Conservation (phyloP, 2,113 vertebrate species). For the Puma concolor region DNA sequence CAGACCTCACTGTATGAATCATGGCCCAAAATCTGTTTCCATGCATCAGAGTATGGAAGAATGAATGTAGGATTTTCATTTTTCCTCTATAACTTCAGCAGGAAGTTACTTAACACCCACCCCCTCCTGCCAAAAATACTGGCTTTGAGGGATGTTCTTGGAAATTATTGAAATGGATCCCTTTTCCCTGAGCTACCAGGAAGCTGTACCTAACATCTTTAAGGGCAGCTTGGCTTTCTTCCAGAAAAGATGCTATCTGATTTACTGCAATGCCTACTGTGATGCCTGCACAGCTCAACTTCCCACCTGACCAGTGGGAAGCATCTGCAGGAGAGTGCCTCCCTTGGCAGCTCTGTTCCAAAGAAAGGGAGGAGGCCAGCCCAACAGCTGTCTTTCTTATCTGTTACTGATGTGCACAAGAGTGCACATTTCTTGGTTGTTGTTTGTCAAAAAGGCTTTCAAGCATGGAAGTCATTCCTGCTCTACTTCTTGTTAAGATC, state of each 20-base stretch:
- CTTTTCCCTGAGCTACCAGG: conserved; percentile 25
- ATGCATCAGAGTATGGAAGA: conserved; percentile 23
- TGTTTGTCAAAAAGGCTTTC: conserved; percentile 69
- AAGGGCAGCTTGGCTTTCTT: conserved; percentile 67
- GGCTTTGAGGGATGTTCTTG: conserved; percentile 43
- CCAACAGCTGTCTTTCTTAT: conserved; percentile 75
- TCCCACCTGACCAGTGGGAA: conserved; percentile 67
- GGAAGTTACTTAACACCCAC: conserved; percentile 47
- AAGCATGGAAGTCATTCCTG: conserved; percentile 70
- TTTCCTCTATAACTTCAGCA: conserved; percentile 46
- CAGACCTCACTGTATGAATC: not conserved
- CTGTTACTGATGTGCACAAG: conserved; percentile 59
- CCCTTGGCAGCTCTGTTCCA: conserved; percentile 51
- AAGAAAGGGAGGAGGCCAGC: conserved; percentile 45
- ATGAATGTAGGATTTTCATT: conserved; percentile 49
- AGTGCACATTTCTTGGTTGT: conserved; percentile 27
- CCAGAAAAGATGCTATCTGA: conserved; percentile 74
- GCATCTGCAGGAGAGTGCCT: conserved; percentile 67
- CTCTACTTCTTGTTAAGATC: conserved; percentile 62
- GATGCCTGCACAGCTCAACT: conserved; percentile 16
- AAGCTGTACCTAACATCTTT: conserved; percentile 41
- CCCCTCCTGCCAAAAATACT: conserved; percentile 58
- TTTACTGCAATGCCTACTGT: conserved; percentile 71
- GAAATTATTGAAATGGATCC: conserved; percentile 71
- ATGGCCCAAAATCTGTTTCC: not conserved